Evolutionary conservation across 2,113 vertebrate genomes (phyloP).

Genomic region (Athene noctua): DNA sequence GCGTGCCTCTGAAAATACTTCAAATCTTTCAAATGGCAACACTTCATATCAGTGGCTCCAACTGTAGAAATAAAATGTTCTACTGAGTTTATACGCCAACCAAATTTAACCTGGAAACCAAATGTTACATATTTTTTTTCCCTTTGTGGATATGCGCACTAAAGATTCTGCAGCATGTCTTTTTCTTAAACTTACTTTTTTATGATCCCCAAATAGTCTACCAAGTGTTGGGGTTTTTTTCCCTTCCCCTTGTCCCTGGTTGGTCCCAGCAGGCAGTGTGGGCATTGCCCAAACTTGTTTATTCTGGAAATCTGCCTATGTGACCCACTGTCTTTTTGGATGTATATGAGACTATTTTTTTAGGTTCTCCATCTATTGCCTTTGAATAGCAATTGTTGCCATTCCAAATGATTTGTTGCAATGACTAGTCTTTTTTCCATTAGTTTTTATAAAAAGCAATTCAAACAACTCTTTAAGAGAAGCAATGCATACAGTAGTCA

Average conservation of each 20-base stretch:
- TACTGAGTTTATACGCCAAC: not conserved
- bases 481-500: not conserved
- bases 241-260: not conserved
- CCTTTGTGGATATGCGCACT: not conserved
- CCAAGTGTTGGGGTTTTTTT: rapidly evolving
- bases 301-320: not conserved
- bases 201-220: not conserved
- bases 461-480: not conserved
- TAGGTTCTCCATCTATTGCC: not conserved
- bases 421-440: not conserved
- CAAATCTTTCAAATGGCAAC: not conserved
- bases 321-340: not conserved
- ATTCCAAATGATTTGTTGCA: not conserved
- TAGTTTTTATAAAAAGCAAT: not conserved
- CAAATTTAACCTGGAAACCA: not conserved
- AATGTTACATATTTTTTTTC: rapidly evolving
- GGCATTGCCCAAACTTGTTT: not conserved
- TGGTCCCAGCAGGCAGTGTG: not conserved
- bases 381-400: not conserved
- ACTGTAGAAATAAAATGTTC: not conserved
- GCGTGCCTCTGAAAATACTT: not conserved
- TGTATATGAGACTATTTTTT: not conserved
- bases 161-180: not conserved
- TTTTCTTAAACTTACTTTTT: not conserved
- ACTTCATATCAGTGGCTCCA: not conserved